A percentile compares a stretch with the other conserved stretches of the same genome.
These are phyloP conservation scores for Callithrix jacchus DNA, from an alignment of 2,113 vertebrate genomes.

Conservation along the genomic window DNA sequence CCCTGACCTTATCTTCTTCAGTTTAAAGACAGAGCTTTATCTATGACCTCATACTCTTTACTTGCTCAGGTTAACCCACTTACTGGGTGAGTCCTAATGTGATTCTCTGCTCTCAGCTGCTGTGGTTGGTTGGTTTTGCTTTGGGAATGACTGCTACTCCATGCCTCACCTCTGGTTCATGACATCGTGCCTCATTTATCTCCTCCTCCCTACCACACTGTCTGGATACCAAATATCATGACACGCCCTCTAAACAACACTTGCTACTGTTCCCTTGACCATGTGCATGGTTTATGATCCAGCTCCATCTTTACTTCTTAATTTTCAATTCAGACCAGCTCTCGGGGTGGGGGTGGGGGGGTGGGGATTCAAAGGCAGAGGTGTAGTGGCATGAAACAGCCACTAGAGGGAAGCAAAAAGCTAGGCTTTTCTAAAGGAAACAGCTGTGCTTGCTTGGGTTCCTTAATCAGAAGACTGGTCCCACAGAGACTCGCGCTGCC, in stretches of 20 bases:
- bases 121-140: background rate
- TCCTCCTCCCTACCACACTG: background rate
- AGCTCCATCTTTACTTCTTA: background rate
- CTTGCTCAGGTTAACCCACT: background rate
- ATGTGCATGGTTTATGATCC: background rate
- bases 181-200: background rate
- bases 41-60: background rate
- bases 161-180: background rate
- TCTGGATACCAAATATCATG: background rate
- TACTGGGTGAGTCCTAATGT: background rate
- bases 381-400: background rate
- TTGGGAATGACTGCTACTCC: background rate
- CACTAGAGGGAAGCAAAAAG: constrained; percentile 58
- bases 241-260: background rate
- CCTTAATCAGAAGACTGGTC: background rate
- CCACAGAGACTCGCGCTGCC: background rate
- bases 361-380: background rate
- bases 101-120: background rate
- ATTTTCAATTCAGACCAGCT: background rate
- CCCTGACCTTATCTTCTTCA: background rate
- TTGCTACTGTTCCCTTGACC: background rate
- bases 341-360: no score
- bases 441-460: no score
- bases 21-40: background rate
- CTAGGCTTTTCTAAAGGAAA: background rate